Evolutionary conservation across 2,888 invertebrate genomes (phyloP).

Genomic region (Pristionchus mayeri): DNA sequence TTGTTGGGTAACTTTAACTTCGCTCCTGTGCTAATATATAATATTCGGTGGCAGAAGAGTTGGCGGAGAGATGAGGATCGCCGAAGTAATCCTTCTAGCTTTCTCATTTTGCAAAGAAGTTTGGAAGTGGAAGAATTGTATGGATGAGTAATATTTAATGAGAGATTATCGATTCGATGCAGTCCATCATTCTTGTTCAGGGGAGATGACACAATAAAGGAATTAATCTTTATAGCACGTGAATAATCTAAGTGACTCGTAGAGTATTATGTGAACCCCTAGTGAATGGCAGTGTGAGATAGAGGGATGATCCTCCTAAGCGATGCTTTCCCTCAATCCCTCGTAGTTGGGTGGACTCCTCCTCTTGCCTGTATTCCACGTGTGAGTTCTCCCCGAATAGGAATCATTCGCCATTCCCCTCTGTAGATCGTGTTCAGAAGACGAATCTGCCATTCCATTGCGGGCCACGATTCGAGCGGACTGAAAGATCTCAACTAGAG

Average conservation of each 20-base stretch:
- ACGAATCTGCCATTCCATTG: constrained; percentile 38
- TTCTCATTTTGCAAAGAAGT: no score
- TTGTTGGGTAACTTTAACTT: no score
- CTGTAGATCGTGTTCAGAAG: constrained; percentile 37
- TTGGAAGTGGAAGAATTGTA: no score
- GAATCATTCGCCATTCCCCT: constrained; percentile 4
- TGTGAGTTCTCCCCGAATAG: constrained; percentile 30
- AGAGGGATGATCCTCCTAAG: background rate
- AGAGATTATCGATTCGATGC: no score
- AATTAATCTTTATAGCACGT: constrained; percentile 36
- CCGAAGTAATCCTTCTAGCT: no score
- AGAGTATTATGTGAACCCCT: background rate
- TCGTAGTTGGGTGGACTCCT: constrained; percentile 41
- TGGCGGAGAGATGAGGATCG: no score
- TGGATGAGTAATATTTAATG: no score
- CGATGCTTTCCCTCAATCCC: constrained; percentile 46
- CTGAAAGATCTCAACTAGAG: background rate
- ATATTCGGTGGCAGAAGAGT: no score
- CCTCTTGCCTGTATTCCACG: constrained; percentile 48
- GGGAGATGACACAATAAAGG: no score
- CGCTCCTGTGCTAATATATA: no score
- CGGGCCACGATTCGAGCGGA: constrained; percentile 36
- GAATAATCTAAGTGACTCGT: background rate
- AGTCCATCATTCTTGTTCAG: no score
- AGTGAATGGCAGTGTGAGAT: constrained; percentile 3